Base-by-base conservation (phyloP, 2,797 vertebrate species). In the Anguilla obscura region DNA sequence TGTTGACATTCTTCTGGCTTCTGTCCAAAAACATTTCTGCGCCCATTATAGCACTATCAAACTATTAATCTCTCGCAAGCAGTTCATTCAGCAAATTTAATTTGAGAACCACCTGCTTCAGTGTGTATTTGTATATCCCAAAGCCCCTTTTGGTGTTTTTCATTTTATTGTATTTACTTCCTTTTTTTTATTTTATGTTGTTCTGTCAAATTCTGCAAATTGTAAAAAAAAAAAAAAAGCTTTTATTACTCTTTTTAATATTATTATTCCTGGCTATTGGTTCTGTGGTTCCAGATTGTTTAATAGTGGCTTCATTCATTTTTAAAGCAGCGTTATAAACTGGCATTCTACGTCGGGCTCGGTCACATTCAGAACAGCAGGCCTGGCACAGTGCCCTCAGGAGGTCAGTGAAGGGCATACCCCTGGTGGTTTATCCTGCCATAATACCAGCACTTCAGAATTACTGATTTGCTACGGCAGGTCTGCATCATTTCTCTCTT, bases 1-100 rank as follows among this genome's bases (percentile, higher is more conserved):
- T 93, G 96, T 95, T 98, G 97, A 97, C 97, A 95, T 95, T 91
- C 94, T 90, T 89, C 93, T 97, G 97, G 97, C 95, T 85, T 84
- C 27, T 87, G 89, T 95, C 96, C 97, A 97, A 95, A 95, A 94
- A 95, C 94, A 95, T 92, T 93, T 87, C 89, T 90, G 58, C 48
- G 48, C 84, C 80, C 84, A 84, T 88, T 89, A 86, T 60, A 80
- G n/a, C 71, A 83, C 85, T 94, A 95, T 95, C 94, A 74, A 91
- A 93, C 94, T 94, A 95, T 95, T 95, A 93, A 95, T 95, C 94
- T 94, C 89, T 86, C 93, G 94, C 93, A 94, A 95, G 94, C 92
- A 93, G 91, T 92, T 95, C 94, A 95, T 93, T 95, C 94, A 95
- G 92, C 94, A 92, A 87, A 90, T 93, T 93, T 95, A 93, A 94